Percentiles rank a stretch among this genome's conserved stretches.
Evolutionary conservation across 2,888 invertebrate genomes (phyloP).

Genomic region (Dione juno): DNA sequence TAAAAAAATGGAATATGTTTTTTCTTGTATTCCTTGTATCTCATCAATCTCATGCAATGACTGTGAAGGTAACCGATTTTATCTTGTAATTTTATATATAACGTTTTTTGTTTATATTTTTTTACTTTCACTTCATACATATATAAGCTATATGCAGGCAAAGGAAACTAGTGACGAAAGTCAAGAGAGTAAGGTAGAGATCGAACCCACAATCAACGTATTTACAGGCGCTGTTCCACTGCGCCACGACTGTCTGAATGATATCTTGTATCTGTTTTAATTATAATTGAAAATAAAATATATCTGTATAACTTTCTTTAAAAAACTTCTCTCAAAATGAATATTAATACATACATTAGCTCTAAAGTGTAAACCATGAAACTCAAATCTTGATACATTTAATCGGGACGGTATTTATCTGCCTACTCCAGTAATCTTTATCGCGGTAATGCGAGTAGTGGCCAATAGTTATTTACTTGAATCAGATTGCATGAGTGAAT

Average conservation of each 20-base stretch:
- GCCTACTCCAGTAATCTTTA: slow-evolving; percentile 3
- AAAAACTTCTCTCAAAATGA: neutral
- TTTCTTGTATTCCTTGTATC: too few relatives aligned
- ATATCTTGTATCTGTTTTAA: too few relatives aligned
- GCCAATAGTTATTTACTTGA: slow-evolving; percentile 6
- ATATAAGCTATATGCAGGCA: neutral
- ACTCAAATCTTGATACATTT: neutral
- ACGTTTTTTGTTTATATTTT: too few relatives aligned
- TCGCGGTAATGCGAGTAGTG: slow-evolving; percentile 2
- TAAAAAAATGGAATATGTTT: too few relatives aligned
- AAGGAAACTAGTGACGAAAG: too few relatives aligned
- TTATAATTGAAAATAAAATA: too few relatives aligned
- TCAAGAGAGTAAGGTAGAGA: too few relatives aligned
- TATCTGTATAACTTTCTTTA: too few relatives aligned
- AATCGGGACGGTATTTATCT: neutral
- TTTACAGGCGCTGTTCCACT: neutral
- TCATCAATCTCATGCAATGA: too few relatives aligned
- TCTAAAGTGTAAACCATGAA: neutral
- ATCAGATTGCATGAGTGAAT: slow-evolving; percentile 3
- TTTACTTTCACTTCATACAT: too few relatives aligned
- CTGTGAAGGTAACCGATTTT: too few relatives aligned
- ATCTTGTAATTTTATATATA: too few relatives aligned
- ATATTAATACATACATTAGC: neutral
- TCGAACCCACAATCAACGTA: neutral
- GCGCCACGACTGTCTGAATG: neutral